A percentile compares a stretch with the other conserved stretches of the same genome.
phyloP scores from a whole-genome alignment of 2,797 vertebrate genomes.

The Artibeus lituratus region DNA sequence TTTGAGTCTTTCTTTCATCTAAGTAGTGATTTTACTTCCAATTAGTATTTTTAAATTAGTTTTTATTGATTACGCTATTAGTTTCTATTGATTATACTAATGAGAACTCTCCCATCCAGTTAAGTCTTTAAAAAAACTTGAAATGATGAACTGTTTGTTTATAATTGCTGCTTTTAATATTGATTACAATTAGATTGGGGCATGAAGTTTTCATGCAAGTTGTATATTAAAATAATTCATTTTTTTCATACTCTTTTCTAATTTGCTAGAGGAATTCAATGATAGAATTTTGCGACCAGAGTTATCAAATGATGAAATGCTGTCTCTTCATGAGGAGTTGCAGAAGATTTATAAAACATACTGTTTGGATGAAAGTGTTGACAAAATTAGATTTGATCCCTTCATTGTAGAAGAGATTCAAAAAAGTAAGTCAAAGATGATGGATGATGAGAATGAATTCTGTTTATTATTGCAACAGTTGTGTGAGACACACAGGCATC shows the following conservation, averaged over 20 bases:
- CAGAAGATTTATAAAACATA: slow-evolving; percentile 93
- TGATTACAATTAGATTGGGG: neutral
- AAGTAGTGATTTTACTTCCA: slow-evolving; percentile 14
- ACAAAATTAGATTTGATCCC: slow-evolving; percentile 95
- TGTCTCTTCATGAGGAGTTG: slow-evolving; percentile 90
- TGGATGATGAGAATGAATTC: neutral
- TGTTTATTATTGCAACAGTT: neutral
- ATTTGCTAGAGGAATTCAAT: slow-evolving; percentile 94
- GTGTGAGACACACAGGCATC: neutral
- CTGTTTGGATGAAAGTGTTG: slow-evolving; percentile 94
- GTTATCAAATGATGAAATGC: slow-evolving; percentile 89
- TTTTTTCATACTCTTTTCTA: slow-evolving; percentile 38
- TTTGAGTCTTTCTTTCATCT: slow-evolving; percentile 25
- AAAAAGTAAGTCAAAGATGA: slow-evolving; percentile 85
- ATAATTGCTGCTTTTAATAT: slow-evolving; percentile 16
- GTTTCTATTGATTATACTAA: too few relatives aligned
- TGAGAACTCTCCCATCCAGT: neutral
- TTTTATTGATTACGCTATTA: too few relatives aligned
- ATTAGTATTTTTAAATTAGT: neutral
- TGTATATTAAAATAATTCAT: slow-evolving; percentile 9
- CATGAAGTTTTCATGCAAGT: slow-evolving; percentile 29
- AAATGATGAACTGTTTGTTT: slow-evolving; percentile 33
- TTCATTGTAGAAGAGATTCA: slow-evolving; percentile 94
- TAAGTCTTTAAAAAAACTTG: slow-evolving; percentile 40
- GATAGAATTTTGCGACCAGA: slow-evolving; percentile 94